These are phyloP conservation scores for Eriocheir sinensis DNA, from an alignment of 1,140 invertebrate species.

Conservation along the genomic window DNA sequence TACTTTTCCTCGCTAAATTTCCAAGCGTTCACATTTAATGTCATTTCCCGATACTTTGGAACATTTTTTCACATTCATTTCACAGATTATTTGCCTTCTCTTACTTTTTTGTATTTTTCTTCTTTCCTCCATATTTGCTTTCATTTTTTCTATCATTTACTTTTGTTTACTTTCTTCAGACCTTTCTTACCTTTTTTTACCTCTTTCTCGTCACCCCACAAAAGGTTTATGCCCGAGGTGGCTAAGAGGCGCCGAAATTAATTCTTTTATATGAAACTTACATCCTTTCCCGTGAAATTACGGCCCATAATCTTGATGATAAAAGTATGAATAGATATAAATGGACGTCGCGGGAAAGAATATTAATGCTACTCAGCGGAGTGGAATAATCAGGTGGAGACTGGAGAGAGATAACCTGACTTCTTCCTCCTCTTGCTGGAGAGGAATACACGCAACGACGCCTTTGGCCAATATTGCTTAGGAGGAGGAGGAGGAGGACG, in stretches of 20 bases:
- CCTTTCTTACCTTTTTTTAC: background rate
- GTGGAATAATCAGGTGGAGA: background rate
- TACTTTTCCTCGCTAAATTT: too few relatives aligned
- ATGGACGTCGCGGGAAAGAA: background rate
- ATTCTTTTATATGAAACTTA: conserved; percentile 27
- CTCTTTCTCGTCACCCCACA: background rate
- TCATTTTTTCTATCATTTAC: background rate
- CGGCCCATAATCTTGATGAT: conserved; percentile 2
- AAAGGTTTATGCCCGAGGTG: background rate
- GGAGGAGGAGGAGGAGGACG: too few relatives aligned
- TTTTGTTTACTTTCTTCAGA: background rate
- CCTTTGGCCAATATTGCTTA: too few relatives aligned
- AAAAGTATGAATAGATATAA: conserved; percentile 27
- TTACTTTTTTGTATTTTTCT: too few relatives aligned
- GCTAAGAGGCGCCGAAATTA: background rate
- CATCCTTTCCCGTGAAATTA: conserved; percentile 2
- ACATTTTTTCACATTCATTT: too few relatives aligned
- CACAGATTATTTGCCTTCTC: too few relatives aligned
- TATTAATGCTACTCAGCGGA: background rate
- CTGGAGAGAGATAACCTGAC: background rate
- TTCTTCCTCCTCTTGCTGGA: background rate
- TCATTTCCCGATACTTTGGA: too few relatives aligned
- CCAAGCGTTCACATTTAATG: too few relatives aligned
- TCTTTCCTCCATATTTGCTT: background rate
- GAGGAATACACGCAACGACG: background rate